phyloP scores from a whole-genome alignment of 23 tunicate species.

The Ciona savignyi region DNA sequence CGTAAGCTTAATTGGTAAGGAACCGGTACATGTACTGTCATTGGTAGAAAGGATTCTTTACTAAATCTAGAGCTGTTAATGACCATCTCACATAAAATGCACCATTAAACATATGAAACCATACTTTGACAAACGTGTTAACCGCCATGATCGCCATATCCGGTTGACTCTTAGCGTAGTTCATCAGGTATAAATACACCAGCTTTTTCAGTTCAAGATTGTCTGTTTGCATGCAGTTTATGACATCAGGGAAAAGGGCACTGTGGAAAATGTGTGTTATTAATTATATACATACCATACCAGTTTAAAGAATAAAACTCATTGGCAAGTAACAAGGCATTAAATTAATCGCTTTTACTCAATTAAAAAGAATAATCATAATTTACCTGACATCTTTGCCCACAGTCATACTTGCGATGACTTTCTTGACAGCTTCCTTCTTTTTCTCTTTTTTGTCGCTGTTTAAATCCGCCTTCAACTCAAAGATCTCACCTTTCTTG shows the following conservation, averaged over 20 bases:
- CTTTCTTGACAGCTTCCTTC: constrained; percentile 98
- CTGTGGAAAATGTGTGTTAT: no score
- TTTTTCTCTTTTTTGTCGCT: constrained; percentile 93
- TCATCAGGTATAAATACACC: constrained; percentile 94
- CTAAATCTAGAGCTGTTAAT: no score
- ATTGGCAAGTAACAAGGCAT: no score
- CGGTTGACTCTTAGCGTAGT: constrained; percentile 96
- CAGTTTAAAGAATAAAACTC: no score
- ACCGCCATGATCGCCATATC: constrained; percentile 99
- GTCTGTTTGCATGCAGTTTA: constrained; percentile 99
- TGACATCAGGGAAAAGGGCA: constrained; percentile 94
- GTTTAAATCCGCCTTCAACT: constrained; percentile 93
- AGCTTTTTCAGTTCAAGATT: constrained; percentile 94
- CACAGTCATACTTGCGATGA: constrained; percentile 98
- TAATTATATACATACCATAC: no score
- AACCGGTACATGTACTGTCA: no score
- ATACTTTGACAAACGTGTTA: constrained; percentile 91
- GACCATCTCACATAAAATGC: no score
- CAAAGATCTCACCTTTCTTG: constrained; percentile 96
- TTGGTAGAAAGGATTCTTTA: no score
- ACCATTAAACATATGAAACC: no score
- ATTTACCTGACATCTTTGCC: constrained; percentile 94
- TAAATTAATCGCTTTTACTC: background rate
- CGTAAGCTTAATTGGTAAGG: no score
- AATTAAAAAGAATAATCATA: no score